Conservation (phyloP, 2,888 invertebrate genomes). For the Drosophila macrospina region DNA sequence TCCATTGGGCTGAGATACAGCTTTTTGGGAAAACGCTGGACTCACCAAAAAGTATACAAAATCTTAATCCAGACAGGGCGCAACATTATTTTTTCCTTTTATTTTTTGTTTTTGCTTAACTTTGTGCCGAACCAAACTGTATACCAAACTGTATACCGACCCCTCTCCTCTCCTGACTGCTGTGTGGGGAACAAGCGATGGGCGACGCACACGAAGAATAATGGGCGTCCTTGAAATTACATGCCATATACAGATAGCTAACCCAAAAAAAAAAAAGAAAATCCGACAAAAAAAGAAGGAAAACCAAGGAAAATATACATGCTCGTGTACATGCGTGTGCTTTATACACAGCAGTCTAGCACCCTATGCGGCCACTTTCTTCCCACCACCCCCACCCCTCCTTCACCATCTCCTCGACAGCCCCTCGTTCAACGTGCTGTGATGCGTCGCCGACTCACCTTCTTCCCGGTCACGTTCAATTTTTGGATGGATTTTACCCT, state of each 20-base stretch:
- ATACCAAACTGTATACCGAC: conserved; percentile 21
- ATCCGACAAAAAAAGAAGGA: conserved; percentile 3
- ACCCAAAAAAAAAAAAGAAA: conserved; percentile 9
- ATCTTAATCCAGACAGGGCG: conserved; percentile 56
- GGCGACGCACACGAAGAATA: conserved; percentile 66
- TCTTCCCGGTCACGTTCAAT: conserved; percentile 86
- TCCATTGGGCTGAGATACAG: conserved; percentile 53
- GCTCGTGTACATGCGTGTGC: conserved; percentile 21
- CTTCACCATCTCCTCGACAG: background rate
- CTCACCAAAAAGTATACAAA: conserved; percentile 48
- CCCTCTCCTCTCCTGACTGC: background rate
- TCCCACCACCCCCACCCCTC: background rate
- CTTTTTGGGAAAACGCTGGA: conserved; percentile 29
- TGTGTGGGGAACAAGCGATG: conserved; percentile 15
- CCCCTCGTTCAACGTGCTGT: conserved; percentile 12
- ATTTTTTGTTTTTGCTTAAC: conserved; percentile 41
- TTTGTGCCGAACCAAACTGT: conserved; percentile 45
- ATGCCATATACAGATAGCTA: conserved; percentile 62
- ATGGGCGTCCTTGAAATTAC: conserved; percentile 76
- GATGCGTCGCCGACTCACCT: conserved; percentile 80
- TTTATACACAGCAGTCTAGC: background rate
- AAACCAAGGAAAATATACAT: conserved; percentile 24
- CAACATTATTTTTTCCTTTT: conserved; percentile 42
- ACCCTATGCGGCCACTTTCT: conserved; percentile 4
- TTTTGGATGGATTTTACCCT: conserved; percentile 86